Percentiles rank a stretch among this genome's conserved stretches.
phyloP scores from a whole-genome alignment of 92 coral and sea anemone species.

The Phenganax subtilis region DNA sequence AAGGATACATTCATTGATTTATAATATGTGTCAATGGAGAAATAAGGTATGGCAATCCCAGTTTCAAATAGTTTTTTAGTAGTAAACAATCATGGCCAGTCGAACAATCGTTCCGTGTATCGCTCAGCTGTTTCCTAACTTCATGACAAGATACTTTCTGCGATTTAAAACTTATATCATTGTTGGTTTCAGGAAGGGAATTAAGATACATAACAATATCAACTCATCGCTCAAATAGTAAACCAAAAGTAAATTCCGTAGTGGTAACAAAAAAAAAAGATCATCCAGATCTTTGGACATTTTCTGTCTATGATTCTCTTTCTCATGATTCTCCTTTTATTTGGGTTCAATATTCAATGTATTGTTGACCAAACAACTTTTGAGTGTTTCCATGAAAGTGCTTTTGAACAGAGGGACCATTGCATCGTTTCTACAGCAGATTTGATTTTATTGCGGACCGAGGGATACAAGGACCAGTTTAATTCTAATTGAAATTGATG shows the following conservation, averaged over 20 bases:
- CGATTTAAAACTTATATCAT: no score
- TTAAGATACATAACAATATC: background rate
- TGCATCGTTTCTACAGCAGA: conserved; percentile 1
- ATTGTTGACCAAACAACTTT: conserved; percentile 47
- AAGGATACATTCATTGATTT: no score
- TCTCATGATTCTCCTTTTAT: background rate
- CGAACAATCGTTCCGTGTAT: no score
- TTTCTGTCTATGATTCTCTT: background rate
- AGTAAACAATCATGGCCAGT: no score
- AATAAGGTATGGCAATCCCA: no score
- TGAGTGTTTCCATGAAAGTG: conserved; percentile 43
- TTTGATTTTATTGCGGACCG: conserved; percentile 1
- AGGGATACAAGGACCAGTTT: conserved; percentile 11
- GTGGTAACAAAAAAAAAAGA: background rate
- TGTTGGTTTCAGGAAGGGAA: background rate
- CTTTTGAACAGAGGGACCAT: conserved; percentile 10
- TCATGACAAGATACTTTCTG: no score
- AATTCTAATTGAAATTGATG: conserved; percentile 18
- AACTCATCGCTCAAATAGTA: background rate
- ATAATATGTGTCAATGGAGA: no score
- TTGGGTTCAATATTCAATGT: conserved; percentile 3
- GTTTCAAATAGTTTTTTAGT: no score
- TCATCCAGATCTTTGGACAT: background rate
- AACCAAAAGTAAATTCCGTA: background rate
- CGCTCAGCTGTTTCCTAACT: no score